Percentiles rank a stretch among this genome's conserved stretches.
Evolutionary conservation across 2,797 vertebrate genomes (phyloP).

Genomic region (Phoebastria nigripes): DNA sequence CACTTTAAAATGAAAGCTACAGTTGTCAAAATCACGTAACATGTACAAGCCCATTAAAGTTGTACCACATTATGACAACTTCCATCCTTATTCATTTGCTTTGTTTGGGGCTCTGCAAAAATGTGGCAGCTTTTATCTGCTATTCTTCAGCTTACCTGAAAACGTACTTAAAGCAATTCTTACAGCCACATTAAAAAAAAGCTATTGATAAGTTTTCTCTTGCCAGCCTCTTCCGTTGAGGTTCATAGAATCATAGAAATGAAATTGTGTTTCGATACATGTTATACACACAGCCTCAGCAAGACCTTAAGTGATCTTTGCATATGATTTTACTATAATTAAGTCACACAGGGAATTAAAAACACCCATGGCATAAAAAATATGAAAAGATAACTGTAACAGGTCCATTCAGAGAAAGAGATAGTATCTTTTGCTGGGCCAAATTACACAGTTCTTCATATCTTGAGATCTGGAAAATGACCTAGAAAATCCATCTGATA

Average conservation of each 20-base stretch:
- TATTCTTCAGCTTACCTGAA: not conserved
- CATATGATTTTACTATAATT: not conserved
- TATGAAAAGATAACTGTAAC: not conserved
- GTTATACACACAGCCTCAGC: not conserved
- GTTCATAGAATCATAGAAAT: not conserved
- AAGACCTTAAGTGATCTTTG: not conserved
- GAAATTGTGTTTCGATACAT: not conserved
- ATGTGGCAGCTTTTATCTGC: not conserved
- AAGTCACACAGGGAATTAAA: not conserved
- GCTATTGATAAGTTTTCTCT: not conserved
- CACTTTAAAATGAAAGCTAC: not conserved
- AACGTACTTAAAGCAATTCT: not conserved
- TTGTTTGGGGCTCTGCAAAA: not conserved
- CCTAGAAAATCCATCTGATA: not conserved
- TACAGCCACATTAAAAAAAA: not conserved
- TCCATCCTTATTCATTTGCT: not conserved
- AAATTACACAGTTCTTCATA: not conserved
- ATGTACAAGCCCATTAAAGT: not conserved
- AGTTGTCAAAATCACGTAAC: not conserved
- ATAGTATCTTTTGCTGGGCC: not conserved
- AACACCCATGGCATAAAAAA: not conserved
- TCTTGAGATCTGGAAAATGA: not conserved
- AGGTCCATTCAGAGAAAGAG: not conserved
- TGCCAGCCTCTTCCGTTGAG: not conserved
- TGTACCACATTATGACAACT: not conserved